These are phyloP conservation scores for Amiota mariae DNA, from an alignment of 2,888 invertebrate genomes.

Conservation along the genomic window DNA sequence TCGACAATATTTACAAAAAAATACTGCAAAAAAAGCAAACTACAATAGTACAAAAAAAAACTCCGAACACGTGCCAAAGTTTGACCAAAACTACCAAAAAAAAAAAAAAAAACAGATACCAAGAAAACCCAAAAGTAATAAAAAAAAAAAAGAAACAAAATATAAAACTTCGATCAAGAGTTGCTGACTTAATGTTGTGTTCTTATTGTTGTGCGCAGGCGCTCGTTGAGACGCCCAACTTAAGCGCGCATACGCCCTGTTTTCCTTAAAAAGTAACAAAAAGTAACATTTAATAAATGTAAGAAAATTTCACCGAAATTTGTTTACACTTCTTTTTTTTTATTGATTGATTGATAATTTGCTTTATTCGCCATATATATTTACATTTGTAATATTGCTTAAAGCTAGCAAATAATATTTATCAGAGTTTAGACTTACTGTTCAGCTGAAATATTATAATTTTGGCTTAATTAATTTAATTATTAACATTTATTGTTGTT, in stretches of 20 bases:
- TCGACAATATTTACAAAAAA: neutral
- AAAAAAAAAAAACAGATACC: constrained; percentile 18
- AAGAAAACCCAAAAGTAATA: neutral
- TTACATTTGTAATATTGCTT: too few species aligned
- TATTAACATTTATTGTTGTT: too few species aligned
- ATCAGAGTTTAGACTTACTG: too few species aligned
- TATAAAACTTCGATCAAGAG: too few species aligned
- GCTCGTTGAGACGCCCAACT: constrained; percentile 3
- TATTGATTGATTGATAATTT: too few species aligned
- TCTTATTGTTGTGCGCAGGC: constrained; percentile 7
- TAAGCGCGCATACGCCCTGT: neutral
- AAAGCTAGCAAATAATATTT: too few species aligned
- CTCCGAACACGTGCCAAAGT: constrained; percentile 17
- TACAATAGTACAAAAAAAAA: neutral
- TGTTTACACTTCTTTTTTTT: neutral
- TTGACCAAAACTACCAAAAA: neutral
- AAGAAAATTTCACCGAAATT: neutral
- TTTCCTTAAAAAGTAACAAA: neutral
- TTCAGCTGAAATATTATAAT: too few species aligned
- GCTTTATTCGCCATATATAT: too few species aligned
- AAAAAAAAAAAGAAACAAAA: too few species aligned
- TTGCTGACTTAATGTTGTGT: neutral
- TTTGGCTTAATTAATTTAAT: too few species aligned
- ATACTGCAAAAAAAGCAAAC: neutral
- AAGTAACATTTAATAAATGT: neutral